phyloP scores from a whole-genome alignment of 1,140 invertebrate genomes.

The Piezodorus guildinii region DNA sequence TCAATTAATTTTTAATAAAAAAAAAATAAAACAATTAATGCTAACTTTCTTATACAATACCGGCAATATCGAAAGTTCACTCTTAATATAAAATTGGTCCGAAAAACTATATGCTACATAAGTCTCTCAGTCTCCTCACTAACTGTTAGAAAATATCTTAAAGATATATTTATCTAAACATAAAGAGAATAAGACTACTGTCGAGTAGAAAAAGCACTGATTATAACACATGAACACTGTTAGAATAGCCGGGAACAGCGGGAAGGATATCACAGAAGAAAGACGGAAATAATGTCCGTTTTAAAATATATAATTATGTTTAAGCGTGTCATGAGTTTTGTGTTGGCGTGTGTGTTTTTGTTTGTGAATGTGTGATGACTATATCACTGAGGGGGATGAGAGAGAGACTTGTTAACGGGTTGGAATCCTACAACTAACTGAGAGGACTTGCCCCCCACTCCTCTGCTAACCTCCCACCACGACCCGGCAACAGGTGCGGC shows the following conservation, averaged over 20 bases:
- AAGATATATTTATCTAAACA: neutral
- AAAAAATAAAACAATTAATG: no score
- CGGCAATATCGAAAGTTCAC: neutral
- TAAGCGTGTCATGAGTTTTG: no score
- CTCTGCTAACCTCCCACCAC: neutral
- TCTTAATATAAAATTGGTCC: neutral
- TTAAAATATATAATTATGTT: no score
- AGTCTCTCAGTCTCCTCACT: slow-evolving; percentile 5
- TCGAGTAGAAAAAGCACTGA: slow-evolving; percentile 3
- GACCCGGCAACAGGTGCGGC: slow-evolving; percentile 5
- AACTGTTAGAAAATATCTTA: neutral
- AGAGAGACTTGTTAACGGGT: slow-evolving; percentile 7
- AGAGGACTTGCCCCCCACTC: neutral
- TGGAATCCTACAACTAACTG: slow-evolving; percentile 4
- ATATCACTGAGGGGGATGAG: slow-evolving; percentile 3
- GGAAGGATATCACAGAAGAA: slow-evolving; percentile 4
- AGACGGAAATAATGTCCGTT: neutral
- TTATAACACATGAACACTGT: neutral
- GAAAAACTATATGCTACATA: slow-evolving; percentile 1
- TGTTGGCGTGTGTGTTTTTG: neutral
- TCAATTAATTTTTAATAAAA: no score
- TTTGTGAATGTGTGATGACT: neutral
- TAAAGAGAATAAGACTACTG: neutral
- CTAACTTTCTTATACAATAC: neutral
- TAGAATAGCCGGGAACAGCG: neutral